phyloP scores from a whole-genome alignment of 2,888 invertebrate genomes.

The Marronus borbonicus region DNA sequence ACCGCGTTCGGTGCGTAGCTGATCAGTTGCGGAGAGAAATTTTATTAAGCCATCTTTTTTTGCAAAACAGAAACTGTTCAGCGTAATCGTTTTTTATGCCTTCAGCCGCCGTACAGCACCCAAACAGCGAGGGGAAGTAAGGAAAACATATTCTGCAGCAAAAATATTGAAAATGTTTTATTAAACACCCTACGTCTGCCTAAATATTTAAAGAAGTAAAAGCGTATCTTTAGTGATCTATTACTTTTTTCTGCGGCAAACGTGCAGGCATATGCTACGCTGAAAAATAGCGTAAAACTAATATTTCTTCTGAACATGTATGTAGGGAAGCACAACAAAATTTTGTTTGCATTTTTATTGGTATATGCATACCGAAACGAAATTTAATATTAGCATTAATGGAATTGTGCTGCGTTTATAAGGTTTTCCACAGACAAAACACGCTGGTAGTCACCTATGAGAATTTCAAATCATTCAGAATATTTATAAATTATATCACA shows the following conservation, averaged over 20 bases:
- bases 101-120: neutral
- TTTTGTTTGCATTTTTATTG: conserved; percentile 3
- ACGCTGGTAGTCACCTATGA: too few species aligned
- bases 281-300: neutral
- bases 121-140: neutral
- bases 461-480: too few species aligned
- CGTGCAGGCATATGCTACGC: neutral
- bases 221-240: conserved; percentile 17
- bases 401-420: too few species aligned
- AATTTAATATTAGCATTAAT: neutral
- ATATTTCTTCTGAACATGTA: neutral
- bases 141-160: neutral
- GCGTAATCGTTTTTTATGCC: conserved; percentile 12
- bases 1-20: neutral
- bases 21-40: conserved; percentile 11
- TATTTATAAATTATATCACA: too few species aligned
- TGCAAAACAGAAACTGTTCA: conserved; percentile 16
- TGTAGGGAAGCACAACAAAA: neutral
- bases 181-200: conserved; percentile 11
- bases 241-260: conserved; percentile 1
- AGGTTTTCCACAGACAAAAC: too few species aligned
- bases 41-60: conserved; percentile 19
- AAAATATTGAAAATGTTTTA: conserved; percentile 33
- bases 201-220: conserved; percentile 27
- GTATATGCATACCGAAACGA: neutral